These are phyloP conservation scores for Scalopus aquaticus DNA, from an alignment of 2,113 vertebrate genomes.

Conservation along the genomic window DNA sequence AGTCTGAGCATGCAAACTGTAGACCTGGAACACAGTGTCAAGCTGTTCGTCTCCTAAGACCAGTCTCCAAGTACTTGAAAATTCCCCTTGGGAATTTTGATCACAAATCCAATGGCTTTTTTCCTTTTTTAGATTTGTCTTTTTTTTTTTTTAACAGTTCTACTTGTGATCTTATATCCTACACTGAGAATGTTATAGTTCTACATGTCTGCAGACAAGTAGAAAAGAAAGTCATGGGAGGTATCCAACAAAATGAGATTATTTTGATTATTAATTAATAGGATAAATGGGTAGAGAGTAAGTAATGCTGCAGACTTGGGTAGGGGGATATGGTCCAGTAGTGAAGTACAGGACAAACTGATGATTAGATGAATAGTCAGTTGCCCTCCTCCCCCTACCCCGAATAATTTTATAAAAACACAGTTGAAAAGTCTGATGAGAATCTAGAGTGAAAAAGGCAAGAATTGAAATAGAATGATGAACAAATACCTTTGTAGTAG, in stretches of 20 bases:
- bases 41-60: not conserved
- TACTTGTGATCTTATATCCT: not conserved
- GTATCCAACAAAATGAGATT: not conserved
- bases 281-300: not conserved
- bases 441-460: not conserved
- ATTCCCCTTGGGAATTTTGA: not conserved
- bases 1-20: not conserved
- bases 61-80: not conserved
- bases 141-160: not conserved
- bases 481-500: not conserved
- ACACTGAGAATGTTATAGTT: not conserved
- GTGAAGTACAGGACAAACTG: not conserved
- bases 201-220: not conserved
- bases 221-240: not conserved
- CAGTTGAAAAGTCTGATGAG: not conserved
- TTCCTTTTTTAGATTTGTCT: not conserved
- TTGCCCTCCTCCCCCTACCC: rapidly evolving
- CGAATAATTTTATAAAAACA: not conserved
- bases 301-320: not conserved
- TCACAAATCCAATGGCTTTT: not conserved
- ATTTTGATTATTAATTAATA: not conserved
- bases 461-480: not conserved
- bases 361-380: not conserved
- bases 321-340: not conserved
- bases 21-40: not conserved